Conservation (phyloP, 2,797 vertebrate species). For the Sebastes iracundus region DNA sequence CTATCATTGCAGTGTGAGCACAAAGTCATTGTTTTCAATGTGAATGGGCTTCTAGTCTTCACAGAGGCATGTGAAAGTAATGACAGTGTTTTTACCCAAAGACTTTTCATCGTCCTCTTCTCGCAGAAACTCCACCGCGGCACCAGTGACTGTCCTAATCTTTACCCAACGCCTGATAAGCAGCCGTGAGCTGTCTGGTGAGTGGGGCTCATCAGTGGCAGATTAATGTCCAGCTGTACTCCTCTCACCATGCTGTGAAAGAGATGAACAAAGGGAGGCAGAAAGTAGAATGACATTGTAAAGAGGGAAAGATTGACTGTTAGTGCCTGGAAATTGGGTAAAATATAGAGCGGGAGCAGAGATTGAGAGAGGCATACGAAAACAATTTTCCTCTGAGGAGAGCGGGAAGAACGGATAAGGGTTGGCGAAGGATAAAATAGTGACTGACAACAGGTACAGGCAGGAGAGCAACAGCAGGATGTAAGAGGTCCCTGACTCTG, state of each 20-base stretch:
- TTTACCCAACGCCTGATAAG: constrained; percentile 52
- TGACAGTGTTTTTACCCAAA: neutral
- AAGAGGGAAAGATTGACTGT: constrained; percentile 40
- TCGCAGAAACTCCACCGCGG: constrained; percentile 15
- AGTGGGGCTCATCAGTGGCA: constrained; percentile 64
- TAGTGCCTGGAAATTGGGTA: constrained; percentile 30
- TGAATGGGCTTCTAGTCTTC: constrained; percentile 8
- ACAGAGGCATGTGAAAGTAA: constrained; percentile 7
- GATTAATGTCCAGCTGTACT: constrained; percentile 73
- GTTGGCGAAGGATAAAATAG: constrained; percentile 32
- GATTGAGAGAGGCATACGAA: constrained; percentile 13
- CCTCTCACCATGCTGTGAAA: constrained; percentile 22
- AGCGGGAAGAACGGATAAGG: constrained; percentile 30
- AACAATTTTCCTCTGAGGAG: constrained; percentile 23
- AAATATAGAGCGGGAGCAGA: constrained; percentile 31
- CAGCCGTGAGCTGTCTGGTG: constrained; percentile 50
- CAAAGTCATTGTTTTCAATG: neutral
- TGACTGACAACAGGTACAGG: constrained; percentile 35
- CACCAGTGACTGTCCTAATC: constrained; percentile 52
- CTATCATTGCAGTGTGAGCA: neutral
- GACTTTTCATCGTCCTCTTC: constrained; percentile 18
- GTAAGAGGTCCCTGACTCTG: constrained; percentile 52
- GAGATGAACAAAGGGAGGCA: constrained; percentile 39
- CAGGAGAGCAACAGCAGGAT: constrained; percentile 7
- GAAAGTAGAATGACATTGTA: constrained; percentile 39